Evolutionary conservation across 2,888 invertebrate species (phyloP).

Genomic region (Melanophora roralis): DNA sequence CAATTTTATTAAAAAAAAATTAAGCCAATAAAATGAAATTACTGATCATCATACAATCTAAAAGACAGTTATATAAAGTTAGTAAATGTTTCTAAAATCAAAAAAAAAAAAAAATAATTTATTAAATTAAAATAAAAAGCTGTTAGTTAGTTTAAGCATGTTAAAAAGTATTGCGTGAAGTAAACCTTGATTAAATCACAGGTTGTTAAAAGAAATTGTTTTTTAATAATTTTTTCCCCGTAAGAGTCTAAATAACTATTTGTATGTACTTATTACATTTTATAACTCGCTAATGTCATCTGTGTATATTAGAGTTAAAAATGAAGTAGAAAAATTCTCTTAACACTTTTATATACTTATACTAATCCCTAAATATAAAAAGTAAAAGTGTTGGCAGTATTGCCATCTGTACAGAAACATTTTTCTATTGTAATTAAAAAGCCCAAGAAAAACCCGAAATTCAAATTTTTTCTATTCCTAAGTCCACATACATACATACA

Average conservation of each 20-base stretch:
- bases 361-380: background rate
- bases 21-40: slow-evolving; percentile 41
- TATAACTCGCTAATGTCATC: background rate
- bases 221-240: background rate
- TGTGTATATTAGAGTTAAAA: background rate
- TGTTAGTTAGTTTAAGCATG: slow-evolving; percentile 44
- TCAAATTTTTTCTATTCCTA: slow-evolving; percentile 10
- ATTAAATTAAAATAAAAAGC: slow-evolving; percentile 11
- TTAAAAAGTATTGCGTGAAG: slow-evolving; percentile 39
- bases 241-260: background rate
- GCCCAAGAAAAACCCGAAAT: background rate
- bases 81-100: slow-evolving; percentile 28
- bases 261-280: background rate
- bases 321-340: background rate
- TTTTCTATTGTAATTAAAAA: slow-evolving; percentile 32
- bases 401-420: slow-evolving; percentile 4
- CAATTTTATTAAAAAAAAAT: background rate
- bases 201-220: background rate
- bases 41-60: background rate
- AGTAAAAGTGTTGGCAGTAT: background rate
- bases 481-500: background rate
- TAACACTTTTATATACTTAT: background rate
- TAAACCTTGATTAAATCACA: slow-evolving; percentile 22
- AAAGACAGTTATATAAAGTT: background rate
- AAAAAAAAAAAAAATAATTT: slow-evolving; percentile 46